Base-by-base conservation (phyloP, 2,888 invertebrate genomes). In the Poecilus cupreus region DNA sequence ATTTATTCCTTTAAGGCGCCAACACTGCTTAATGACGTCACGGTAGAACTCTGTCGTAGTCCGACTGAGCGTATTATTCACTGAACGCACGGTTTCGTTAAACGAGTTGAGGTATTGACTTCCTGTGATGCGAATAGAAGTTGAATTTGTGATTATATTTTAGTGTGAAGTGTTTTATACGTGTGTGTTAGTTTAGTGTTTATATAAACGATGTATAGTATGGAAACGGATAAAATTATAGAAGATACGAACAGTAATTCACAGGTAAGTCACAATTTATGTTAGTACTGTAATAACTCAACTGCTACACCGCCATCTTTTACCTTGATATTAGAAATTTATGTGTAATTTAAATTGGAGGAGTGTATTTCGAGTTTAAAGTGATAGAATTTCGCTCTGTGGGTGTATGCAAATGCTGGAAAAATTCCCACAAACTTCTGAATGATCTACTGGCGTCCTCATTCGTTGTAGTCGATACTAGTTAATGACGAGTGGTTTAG, bases 201-300 rank as follows among this genome's bases (percentile, higher is more conserved):
- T 84, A 84, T 83, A 84, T 82, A 90, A 90, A 90, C 90, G 89
- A 94, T 94, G 94, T 92, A 94, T 91, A 95, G 95, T 93, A 96
- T 96, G 96, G 96, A 96, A 93, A 96, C 95, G 91, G 96, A 96
- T 92, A 95, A 95, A 93, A 93, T 94, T 90, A 94, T 95, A 91
- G 96, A 96, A 91, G 96, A 96, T 89, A 91, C 93, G 85, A 92
- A 91, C 90, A 91, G 92, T 87, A 93, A 92, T 91, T 91, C 92
- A 87, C 93, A 94, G 92, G 94, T 93, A 89, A 86, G 87, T 85
- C 81, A 82, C 64, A 46, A 24, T 81, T 76, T 64, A 79, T 37
- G 79, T 82, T 75, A 78, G 16, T 68, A 60, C 49, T 26, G 26
- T 83, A 76, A 68, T 76, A 81, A 32, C 51, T 81, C 68, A 49